A percentile compares a stretch with the other conserved stretches of the same genome.
Conservation (phyloP, 2,113 vertebrate species). For the Pholis gunnellus region DNA sequence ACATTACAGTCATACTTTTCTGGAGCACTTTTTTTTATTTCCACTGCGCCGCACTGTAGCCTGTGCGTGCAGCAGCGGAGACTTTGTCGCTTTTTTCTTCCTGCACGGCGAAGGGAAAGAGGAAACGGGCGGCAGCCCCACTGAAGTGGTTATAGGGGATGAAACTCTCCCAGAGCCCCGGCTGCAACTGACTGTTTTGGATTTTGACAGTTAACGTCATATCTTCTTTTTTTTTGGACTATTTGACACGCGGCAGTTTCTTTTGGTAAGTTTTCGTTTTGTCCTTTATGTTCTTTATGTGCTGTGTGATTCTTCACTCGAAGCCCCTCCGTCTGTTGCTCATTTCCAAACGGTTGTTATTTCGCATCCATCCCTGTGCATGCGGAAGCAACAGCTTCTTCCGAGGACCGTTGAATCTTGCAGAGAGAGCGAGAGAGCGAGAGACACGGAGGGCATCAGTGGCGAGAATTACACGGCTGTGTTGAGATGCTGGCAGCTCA, state of each 20-base stretch:
- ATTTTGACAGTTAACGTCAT: neutral
- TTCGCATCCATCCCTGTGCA: constrained; percentile 42
- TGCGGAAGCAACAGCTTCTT: constrained; percentile 84
- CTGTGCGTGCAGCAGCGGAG: constrained; percentile 58
- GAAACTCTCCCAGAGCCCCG: constrained; percentile 64
- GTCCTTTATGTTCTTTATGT: neutral
- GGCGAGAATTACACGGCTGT: constrained; percentile 70
- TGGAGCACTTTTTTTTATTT: constrained; percentile 72
- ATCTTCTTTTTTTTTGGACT: constrained; percentile 20
- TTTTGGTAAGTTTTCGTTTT: constrained; percentile 72
- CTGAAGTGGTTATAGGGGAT: constrained; percentile 48
- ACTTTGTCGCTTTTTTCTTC: constrained; percentile 45
- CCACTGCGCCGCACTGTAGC: constrained; percentile 73
- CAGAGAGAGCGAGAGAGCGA: constrained; percentile 22
- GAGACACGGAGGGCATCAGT: constrained; percentile 43
- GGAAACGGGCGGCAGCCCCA: constrained; percentile 56
- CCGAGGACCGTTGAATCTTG: constrained; percentile 49
- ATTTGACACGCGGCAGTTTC: constrained; percentile 28
- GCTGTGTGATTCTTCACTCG: neutral
- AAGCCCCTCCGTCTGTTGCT: constrained; percentile 27
- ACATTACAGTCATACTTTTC: constrained; percentile 86
- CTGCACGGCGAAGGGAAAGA: constrained; percentile 19
- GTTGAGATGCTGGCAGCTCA: constrained; percentile 75
- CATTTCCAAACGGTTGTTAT: constrained; percentile 38
- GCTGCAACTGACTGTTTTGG: constrained; percentile 56